A percentile compares a stretch with the other conserved stretches of the same genome.
These are phyloP conservation scores for Synanthedon myopaeformis DNA, from an alignment of 2,888 invertebrate genomes.

Conservation along the genomic window DNA sequence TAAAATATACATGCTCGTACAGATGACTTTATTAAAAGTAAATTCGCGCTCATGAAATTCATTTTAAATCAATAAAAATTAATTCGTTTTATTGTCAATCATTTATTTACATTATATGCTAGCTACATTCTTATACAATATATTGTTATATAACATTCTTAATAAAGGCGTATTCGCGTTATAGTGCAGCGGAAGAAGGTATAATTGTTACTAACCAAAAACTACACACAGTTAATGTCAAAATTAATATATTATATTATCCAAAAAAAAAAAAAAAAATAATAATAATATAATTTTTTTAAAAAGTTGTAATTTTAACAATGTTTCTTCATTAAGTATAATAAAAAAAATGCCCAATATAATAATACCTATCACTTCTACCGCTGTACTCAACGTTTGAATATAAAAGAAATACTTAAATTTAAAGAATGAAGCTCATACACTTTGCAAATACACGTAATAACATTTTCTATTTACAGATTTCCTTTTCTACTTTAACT, in stretches of 20 bases:
- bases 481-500: no score
- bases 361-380: not conserved
- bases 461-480: constrained; percentile 2
- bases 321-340: no score
- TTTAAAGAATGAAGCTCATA: constrained; percentile 24
- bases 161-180: constrained; percentile 1
- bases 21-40: no score
- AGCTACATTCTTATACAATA: constrained; percentile 34
- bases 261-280: no score
- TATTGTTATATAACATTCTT: constrained; percentile 20
- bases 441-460: constrained; percentile 27
- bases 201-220: not conserved
- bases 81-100: constrained; percentile 58
- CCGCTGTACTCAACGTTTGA: not conserved
- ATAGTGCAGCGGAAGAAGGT: not conserved
- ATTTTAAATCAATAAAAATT: no score
- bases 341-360: no score
- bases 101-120: constrained; percentile 62
- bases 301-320: no score
- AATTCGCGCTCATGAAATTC: no score
- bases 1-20: no score
- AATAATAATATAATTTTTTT: no score
- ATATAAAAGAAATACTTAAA: not conserved
- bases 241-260: no score
- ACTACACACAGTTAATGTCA: no score